Conservation (phyloP, 2,888 invertebrate species). For the Malacosoma neustria region DNA sequence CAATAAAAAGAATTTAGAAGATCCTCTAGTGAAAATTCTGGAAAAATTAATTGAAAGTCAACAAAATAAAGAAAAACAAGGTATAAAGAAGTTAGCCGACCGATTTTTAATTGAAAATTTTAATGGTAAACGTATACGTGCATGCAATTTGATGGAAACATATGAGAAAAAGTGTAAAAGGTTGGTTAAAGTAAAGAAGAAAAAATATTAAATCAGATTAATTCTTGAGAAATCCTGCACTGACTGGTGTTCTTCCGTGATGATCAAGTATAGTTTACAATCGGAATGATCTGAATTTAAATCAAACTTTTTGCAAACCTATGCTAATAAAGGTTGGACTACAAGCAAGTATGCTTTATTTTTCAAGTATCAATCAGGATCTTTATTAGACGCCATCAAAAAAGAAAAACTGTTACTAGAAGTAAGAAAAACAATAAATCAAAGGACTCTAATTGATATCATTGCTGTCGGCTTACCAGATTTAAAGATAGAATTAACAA, state of each 20-base stretch:
- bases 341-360: slow-evolving; percentile 14
- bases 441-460: slow-evolving; percentile 1
- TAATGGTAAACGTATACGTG: slow-evolving; percentile 14
- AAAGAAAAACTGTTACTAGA: slow-evolving; percentile 15
- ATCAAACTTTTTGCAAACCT: slow-evolving; percentile 17
- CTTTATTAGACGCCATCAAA: slow-evolving; percentile 21
- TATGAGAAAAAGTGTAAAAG: slow-evolving; percentile 23
- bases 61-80: slow-evolving; percentile 9
- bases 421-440: slow-evolving; percentile 1
- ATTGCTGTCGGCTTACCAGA: slow-evolving; percentile 1
- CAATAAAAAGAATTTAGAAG: neutral
- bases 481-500: neutral
- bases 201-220: slow-evolving; percentile 20
- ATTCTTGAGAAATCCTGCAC: slow-evolving; percentile 17
- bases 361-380: slow-evolving; percentile 20
- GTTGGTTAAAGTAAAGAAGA: slow-evolving; percentile 13
- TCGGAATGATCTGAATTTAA: slow-evolving; percentile 19
- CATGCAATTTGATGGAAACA: slow-evolving; percentile 17
- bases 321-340: slow-evolving; percentile 19
- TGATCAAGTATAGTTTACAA: slow-evolving; percentile 12
- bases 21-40: slow-evolving; percentile 8
- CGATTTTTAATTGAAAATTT: slow-evolving; percentile 24
- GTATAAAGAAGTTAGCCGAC: slow-evolving; percentile 15
- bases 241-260: slow-evolving; percentile 17
- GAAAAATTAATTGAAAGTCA: slow-evolving; percentile 9